Base-by-base conservation (phyloP, 64 coral and sea anemone genomes). In the Pocillopora damicornis region DNA sequence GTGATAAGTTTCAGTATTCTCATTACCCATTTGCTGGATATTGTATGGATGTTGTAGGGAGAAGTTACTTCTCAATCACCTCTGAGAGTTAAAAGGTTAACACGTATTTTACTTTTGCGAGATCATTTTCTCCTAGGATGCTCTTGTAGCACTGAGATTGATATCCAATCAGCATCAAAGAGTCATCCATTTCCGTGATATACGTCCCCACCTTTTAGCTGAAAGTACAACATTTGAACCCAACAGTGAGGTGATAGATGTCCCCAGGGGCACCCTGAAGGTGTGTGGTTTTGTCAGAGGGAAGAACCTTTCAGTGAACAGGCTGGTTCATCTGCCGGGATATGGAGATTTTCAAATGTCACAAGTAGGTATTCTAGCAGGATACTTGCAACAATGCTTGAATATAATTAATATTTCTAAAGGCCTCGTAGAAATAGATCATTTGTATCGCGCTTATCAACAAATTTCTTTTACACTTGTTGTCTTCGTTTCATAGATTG, bases 331-430 rank as follows among this genome's bases (percentile, higher is more conserved):
- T 63, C 67, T 99, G 71, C 90, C 97, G 38, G 97, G 97, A 10
- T 99, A 86, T 89, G 97, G 97, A 61, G 91, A 92, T 60, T 99
- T 99, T 62, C 93, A 99, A 42, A 93, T 99, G 76, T 85, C 77
- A 26, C 97, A 99, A 90, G 97, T 99, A 35, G 37, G 17, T 51
- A 4, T 58, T 9, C 9, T 4, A 25, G 66, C 68, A n/a, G 45
- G 73, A 7, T 23, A 13, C 3, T 20, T 67, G 9, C 22, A 73
- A 58, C 23, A 42, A 23, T 11, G 14, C 3, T 36, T 75, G 22
- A 15, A 26, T 62, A n/a, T 77, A 87, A 15, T 76, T 60, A 11
- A 1, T 36, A 15, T 51, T 51, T 51, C 42, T 7, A 51, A 2
- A 51, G 42, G 42, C 42, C 3, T 4, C 42, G 42, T 51, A 51